These are phyloP conservation scores for Piscicola geometra DNA, from an alignment of 2,888 invertebrate genomes.

Conservation along the genomic window DNA sequence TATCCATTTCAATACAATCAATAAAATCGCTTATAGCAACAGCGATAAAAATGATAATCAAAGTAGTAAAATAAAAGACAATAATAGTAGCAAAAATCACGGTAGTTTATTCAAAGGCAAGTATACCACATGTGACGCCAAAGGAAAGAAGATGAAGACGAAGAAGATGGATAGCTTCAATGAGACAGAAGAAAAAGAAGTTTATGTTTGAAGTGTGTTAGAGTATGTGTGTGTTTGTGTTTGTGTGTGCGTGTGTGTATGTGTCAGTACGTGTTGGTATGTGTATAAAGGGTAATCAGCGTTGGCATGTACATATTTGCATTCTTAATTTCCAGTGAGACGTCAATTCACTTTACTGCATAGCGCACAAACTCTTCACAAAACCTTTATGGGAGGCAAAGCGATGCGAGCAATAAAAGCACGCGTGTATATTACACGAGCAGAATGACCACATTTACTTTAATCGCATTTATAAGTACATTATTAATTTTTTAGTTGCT, in stretches of 20 bases:
- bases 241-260: not conserved
- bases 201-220: not conserved
- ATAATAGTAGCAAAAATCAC: constrained; percentile 4
- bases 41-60: constrained; percentile 8
- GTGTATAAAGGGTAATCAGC: constrained; percentile 25
- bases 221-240: constrained; percentile 5
- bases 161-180: not conserved
- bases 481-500: too few species aligned
- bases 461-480: too few species aligned
- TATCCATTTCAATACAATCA: not conserved
- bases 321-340: too few species aligned
- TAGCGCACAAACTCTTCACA: too few species aligned
- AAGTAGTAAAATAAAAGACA: not conserved
- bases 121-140: too few species aligned
- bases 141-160: too few species aligned
- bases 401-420: too few species aligned
- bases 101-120: not conserved
- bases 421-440: too few species aligned
- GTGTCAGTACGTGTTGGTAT: not conserved
- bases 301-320: not conserved
- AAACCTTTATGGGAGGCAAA: too few species aligned
- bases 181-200: not conserved
- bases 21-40: not conserved
- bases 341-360: too few species aligned
- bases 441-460: too few species aligned